phyloP scores from a whole-genome alignment of 2,113 vertebrate species.

The Tenebrosternarchus preto region DNA sequence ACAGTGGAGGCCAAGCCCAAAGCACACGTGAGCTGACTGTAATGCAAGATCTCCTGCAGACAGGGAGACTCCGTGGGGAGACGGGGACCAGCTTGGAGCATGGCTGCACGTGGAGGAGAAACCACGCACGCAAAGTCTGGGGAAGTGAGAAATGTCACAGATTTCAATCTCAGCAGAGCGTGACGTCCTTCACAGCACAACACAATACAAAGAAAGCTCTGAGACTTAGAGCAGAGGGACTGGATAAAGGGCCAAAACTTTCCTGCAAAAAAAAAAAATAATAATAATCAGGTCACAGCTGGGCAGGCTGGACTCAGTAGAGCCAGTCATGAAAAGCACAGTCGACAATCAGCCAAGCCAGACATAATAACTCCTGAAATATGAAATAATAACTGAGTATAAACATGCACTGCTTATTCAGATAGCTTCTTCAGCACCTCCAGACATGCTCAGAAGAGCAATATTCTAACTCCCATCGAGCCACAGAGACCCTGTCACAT shows the following conservation, averaged over 20 bases:
- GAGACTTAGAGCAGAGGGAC: neutral
- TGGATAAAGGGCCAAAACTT: neutral
- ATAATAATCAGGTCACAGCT: neutral
- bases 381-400: too few species aligned
- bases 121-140: too few species aligned
- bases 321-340: neutral
- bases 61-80: constrained; percentile 51
- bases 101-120: neutral
- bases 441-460: too few species aligned
- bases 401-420: neutral
- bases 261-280: neutral
- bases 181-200: neutral
- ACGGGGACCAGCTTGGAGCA: constrained; percentile 60
- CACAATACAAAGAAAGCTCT: neutral
- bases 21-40: constrained; percentile 56
- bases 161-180: neutral
- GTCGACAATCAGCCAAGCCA: neutral
- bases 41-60: constrained; percentile 60
- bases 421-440: too few species aligned
- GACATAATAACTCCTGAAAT: neutral
- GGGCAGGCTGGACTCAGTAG: too few species aligned
- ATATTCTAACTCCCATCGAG: too few species aligned
- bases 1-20: constrained; percentile 71
- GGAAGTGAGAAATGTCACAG: neutral
- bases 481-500: too few species aligned